Percentiles rank a stretch among this genome's conserved stretches.
These are phyloP conservation scores for Mobula hypostoma DNA, from an alignment of 2,113 vertebrate species.

Conservation along the genomic window DNA sequence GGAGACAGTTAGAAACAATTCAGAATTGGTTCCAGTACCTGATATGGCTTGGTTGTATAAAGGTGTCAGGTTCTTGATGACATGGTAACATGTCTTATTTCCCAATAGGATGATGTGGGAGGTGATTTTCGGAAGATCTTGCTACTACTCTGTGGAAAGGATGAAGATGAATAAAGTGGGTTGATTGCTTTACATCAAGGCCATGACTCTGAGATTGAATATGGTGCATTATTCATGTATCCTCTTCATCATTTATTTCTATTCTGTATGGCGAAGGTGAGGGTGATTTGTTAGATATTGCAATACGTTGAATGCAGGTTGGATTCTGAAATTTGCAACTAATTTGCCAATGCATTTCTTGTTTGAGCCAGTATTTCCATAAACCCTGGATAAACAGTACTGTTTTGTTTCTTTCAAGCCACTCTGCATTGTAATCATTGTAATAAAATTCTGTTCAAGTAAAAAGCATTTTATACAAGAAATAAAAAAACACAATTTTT, in stretches of 20 bases:
- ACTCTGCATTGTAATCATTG: neutral
- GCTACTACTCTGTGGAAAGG: neutral
- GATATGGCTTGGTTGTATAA: neutral
- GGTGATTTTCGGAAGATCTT: constrained; percentile 11
- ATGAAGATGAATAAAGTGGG: neutral
- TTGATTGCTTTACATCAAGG: neutral
- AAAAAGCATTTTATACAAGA: neutral
- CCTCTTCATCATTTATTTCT: neutral
- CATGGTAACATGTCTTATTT: neutral
- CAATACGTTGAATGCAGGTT: no score
- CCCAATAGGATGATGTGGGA: constrained; percentile 14
- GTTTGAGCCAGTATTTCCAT: neutral
- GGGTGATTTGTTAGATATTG: neutral
- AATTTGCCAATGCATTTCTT: neutral
- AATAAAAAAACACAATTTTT: no score
- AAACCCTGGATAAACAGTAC: neutral
- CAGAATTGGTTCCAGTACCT: neutral
- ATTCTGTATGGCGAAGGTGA: neutral
- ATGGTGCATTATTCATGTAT: neutral
- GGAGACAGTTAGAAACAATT: neutral
- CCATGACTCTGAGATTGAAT: neutral
- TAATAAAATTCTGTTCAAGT: neutral
- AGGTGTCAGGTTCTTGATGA: neutral
- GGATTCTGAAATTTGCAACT: neutral
- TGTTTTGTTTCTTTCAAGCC: neutral